Evolutionary conservation across 2,797 vertebrate genomes (phyloP).

Genomic region (Rallus crepitans): DNA sequence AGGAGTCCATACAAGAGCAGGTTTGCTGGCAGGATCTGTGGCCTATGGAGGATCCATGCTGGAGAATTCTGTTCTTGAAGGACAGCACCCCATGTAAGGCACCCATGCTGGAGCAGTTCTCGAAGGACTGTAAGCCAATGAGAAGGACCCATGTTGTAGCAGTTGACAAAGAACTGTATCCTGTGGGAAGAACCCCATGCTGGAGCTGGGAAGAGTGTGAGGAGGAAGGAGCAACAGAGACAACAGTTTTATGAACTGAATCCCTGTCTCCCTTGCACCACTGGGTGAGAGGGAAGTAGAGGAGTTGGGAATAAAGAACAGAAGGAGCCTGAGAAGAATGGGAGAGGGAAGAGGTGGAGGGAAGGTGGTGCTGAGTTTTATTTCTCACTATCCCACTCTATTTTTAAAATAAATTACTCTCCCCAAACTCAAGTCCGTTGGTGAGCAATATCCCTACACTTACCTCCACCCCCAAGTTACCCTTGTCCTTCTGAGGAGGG

Average conservation of each 20-base stretch:
- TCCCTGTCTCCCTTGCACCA: no score
- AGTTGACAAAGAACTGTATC: background rate
- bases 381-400: background rate
- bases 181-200: no score
- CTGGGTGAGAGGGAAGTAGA: rapidly evolving
- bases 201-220: background rate
- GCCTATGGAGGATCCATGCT: rapidly evolving
- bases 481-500: background rate
- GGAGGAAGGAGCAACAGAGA: background rate
- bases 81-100: background rate
- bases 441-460: background rate
- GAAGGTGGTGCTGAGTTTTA: rapidly evolving
- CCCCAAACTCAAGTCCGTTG: background rate
- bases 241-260: background rate
- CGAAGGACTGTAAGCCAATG: background rate
- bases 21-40: background rate
- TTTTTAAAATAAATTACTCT: background rate
- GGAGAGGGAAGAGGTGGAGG: background rate
- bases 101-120: background rate
- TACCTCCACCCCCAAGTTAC: background rate
- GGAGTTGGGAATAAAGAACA: background rate
- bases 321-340: background rate
- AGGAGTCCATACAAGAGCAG: background rate
- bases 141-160: background rate
- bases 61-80: background rate